These are phyloP conservation scores for Lordiphosa fenestrarum DNA, from an alignment of 2,888 invertebrate genomes.

Conservation along the genomic window DNA sequence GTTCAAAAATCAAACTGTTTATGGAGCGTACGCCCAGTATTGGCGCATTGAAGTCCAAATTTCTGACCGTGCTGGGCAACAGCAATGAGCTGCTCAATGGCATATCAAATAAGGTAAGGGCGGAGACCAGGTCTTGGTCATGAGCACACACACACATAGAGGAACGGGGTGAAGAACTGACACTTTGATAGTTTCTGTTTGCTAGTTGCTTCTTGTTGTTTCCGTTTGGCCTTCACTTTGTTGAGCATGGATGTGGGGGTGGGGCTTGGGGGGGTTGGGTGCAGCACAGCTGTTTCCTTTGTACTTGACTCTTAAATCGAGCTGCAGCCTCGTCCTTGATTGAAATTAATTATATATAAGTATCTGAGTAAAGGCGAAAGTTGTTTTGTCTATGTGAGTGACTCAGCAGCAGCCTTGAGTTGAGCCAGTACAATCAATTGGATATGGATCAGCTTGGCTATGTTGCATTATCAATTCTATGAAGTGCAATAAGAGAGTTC, in stretches of 20 bases:
- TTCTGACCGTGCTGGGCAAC: slow-evolving; percentile 81
- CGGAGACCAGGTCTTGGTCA: slow-evolving; percentile 51
- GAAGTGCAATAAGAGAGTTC: too few species aligned
- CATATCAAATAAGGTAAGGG: slow-evolving; percentile 80
- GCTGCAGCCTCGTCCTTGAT: slow-evolving; percentile 53
- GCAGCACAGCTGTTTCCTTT: slow-evolving; percentile 47
- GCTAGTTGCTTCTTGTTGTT: slow-evolving; percentile 32
- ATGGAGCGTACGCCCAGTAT: slow-evolving; percentile 81
- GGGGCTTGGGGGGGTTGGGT: slow-evolving; percentile 6
- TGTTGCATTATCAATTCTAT: too few species aligned
- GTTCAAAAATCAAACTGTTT: slow-evolving; percentile 80
- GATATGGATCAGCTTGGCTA: too few species aligned
- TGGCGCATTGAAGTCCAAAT: slow-evolving; percentile 80
- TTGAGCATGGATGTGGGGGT: slow-evolving; percentile 1
- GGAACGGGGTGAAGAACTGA: slow-evolving; percentile 20
- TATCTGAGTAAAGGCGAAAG: neutral
- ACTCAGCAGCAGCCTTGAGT: slow-evolving; percentile 4
- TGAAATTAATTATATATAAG: slow-evolving; percentile 58
- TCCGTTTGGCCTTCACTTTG: slow-evolving; percentile 64
- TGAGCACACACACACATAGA: slow-evolving; percentile 35
- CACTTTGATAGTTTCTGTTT: slow-evolving; percentile 51
- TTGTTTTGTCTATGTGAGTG: neutral
- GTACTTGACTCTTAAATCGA: slow-evolving; percentile 48
- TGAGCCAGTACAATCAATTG: too few species aligned
- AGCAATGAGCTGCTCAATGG: slow-evolving; percentile 81